These are phyloP conservation scores for Cetoscarus ocellatus DNA, from an alignment of 2,797 vertebrate species.

Conservation along the genomic window DNA sequence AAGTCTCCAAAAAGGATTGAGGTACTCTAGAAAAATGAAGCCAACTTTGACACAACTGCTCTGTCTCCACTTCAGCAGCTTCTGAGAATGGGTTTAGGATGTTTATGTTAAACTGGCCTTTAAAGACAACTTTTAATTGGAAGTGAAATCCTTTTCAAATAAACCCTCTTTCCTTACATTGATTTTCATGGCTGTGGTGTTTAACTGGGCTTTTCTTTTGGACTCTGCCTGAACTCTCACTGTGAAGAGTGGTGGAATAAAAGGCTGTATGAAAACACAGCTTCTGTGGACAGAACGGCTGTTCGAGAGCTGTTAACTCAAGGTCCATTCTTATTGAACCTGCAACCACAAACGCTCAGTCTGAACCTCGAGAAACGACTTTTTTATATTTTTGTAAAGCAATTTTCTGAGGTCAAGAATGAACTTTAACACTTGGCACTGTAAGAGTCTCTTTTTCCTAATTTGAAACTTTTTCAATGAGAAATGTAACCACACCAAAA, in stretches of 20 bases:
- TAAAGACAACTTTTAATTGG: background rate
- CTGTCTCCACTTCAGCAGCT: background rate
- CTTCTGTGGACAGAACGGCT: background rate
- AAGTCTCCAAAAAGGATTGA: no score
- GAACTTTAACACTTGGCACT: constrained; percentile 1
- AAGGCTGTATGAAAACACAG: constrained; percentile 8
- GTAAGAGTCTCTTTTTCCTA: background rate
- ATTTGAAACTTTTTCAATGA: background rate
- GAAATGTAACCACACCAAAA: background rate
- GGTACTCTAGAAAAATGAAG: no score
- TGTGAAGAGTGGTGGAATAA: background rate
- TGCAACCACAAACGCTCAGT: background rate
- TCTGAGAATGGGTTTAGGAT: background rate
- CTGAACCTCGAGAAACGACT: background rate
- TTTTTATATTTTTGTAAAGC: background rate
- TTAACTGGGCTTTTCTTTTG: background rate
- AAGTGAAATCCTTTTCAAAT: background rate
- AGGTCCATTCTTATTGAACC: background rate
- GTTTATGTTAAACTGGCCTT: background rate
- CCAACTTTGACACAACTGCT: no score
- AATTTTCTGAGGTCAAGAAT: background rate
- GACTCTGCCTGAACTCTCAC: background rate
- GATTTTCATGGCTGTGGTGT: background rate
- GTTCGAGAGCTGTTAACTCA: background rate
- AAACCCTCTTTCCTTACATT: background rate